Base-by-base conservation (phyloP, 2,113 vertebrate genomes). In the Macquaria australasica region DNA sequence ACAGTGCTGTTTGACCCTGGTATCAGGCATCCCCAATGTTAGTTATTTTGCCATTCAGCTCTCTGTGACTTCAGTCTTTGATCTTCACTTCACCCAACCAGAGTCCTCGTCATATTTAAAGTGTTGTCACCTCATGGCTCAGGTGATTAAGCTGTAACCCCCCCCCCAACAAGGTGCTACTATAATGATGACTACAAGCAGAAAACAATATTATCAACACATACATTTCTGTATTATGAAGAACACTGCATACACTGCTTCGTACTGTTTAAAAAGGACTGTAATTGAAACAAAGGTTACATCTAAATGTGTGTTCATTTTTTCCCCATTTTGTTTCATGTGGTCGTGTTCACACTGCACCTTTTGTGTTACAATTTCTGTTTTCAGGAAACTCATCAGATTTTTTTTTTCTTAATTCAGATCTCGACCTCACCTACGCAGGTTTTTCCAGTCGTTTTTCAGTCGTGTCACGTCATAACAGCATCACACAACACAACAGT, bases 141-240 rank as follows among this genome's bases (percentile, higher is more conserved):
- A 78, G 63, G 82, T 23, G 73, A 56, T 71, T 12, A 62, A 87
- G 69, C 81, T 84, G 85, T n/a, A 59, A 82, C 39, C 59, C 60
- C 23, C 15, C 59, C 60, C 58, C 28, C 28, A 6, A 72, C 59
- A 86, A 59, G 90, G 92, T 93, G 90, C 92, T 93, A 89, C 79
- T 77, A 12, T 59, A 25, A 31, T 21, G 5, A 34, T 10, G 20
- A 81, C 74, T 55, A 71, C 55, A 70, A 73, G 64, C 43, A 25
- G 6, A 78, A 14, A 43, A 5, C 31, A 21, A 79, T 20, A 45
- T 37, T 28, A 34, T 34, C 34, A 15, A 37, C 45, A 7, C 50
- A 14, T 8, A 53, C 28, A 14, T 66, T 2, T 39, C n/a, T 81
- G 25, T 68, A 8, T 59, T 1, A 14, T n/a, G 12, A 31, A 23